A percentile compares a stretch with the other conserved stretches of the same genome.
These are phyloP conservation scores for Meleagris gallopavo DNA, from an alignment of 2,113 vertebrate species.

Conservation along the genomic window DNA sequence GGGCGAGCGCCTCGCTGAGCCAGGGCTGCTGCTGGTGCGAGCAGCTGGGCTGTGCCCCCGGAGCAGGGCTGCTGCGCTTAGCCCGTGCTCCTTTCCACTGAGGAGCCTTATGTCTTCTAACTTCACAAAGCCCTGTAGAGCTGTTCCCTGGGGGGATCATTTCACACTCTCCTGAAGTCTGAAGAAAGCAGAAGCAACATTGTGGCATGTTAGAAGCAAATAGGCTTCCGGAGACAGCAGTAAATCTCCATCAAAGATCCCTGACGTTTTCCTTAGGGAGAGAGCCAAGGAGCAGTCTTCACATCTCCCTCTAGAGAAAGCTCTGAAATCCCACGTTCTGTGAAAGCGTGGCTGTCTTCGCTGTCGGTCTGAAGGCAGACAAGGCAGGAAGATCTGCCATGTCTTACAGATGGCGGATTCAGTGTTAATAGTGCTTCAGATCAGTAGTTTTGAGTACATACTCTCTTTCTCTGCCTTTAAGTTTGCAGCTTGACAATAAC, in stretches of 20 bases:
- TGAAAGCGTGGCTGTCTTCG: slow-evolving; percentile 49
- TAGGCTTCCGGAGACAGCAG: slow-evolving; percentile 74
- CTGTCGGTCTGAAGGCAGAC: slow-evolving; percentile 65
- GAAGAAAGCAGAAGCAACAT: slow-evolving; percentile 79
- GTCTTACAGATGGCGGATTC: slow-evolving; percentile 60
- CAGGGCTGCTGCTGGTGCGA: rapidly evolving
- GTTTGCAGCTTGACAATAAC: slow-evolving; percentile 79
- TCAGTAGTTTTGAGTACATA: slow-evolving; percentile 72
- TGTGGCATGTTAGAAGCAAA: slow-evolving; percentile 79
- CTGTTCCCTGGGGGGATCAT: slow-evolving; percentile 2
- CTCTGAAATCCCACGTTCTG: slow-evolving; percentile 70
- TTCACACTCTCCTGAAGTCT: slow-evolving; percentile 57
- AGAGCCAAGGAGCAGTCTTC: slow-evolving; percentile 28
- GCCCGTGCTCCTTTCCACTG: slow-evolving; percentile 17
- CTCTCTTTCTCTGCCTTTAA: slow-evolving; percentile 73
- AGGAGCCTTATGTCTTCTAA: slow-evolving; percentile 6
- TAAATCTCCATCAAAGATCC: slow-evolving; percentile 71
- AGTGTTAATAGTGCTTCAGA: slow-evolving; percentile 76
- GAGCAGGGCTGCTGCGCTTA: not conserved
- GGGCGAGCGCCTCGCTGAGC: not conserved
- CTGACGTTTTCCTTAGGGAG: slow-evolving; percentile 57
- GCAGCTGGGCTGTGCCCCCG: not conserved
- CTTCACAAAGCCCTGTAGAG: slow-evolving; percentile 5
- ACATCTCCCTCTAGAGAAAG: slow-evolving; percentile 67
- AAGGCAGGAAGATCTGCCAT: slow-evolving; percentile 33